Conservation (phyloP, 2,888 invertebrate genomes). For the Ashinkailepas kermadecensis region DNA sequence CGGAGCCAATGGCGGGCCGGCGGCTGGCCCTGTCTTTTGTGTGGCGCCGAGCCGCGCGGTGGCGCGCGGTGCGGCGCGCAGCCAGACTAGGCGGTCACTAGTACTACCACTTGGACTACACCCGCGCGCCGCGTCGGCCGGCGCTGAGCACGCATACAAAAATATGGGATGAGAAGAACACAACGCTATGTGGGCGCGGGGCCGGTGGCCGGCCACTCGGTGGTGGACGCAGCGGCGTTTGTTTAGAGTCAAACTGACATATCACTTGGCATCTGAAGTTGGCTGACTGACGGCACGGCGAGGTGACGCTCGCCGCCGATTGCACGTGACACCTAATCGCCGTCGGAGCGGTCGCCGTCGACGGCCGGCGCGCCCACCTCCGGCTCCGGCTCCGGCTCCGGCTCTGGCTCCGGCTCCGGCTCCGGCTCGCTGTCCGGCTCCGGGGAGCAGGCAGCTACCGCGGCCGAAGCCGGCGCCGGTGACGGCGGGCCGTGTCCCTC, state of each 20-base stretch:
- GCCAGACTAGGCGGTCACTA: not conserved
- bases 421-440: not conserved
- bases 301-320: not conserved
- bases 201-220: not conserved
- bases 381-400: not conserved
- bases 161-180: constrained; percentile 22
- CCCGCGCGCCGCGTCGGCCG: not conserved
- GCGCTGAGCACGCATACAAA: constrained; percentile 6
- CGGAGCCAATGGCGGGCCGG: not conserved
- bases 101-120: not conserved
- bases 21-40: constrained; percentile 2
- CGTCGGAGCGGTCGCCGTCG: not conserved
- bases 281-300: constrained; percentile 2
- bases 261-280: constrained; percentile 22
- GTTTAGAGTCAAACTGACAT: constrained; percentile 19
- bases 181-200: not conserved
- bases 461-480: not conserved
- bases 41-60: not conserved
- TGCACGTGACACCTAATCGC: not conserved
- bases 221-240: not conserved
- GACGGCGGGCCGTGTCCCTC: not conserved
- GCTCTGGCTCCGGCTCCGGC: not conserved
- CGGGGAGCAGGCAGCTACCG: too few relatives aligned
- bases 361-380: not conserved
- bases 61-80: not conserved